phyloP scores from a whole-genome alignment of 2,113 vertebrate genomes.

The Macquaria australasica region DNA sequence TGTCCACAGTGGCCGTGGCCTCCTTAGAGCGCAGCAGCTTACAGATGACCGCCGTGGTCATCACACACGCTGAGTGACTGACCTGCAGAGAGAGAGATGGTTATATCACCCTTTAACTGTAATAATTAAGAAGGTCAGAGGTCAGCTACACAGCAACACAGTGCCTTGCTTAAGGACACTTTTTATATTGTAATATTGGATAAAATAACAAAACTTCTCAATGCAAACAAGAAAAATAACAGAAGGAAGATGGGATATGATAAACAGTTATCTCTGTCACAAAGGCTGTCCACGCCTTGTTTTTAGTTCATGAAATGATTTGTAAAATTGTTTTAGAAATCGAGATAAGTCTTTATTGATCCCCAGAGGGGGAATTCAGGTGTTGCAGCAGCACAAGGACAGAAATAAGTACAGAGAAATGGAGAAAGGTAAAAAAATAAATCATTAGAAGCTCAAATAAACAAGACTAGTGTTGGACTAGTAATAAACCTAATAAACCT shows the following conservation, averaged over 20 bases:
- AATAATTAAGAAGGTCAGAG: not conserved
- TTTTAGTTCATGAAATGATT: not conserved
- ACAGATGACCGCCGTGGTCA: constrained; percentile 96
- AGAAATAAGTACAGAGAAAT: too few relatives aligned
- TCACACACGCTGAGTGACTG: constrained; percentile 96
- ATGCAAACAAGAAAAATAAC: not conserved
- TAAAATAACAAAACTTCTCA: not conserved
- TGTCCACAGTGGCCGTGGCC: constrained; percentile 93
- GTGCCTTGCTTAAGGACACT: not conserved
- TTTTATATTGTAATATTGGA: not conserved
- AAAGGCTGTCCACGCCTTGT: not conserved
- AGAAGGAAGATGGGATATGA: not conserved
- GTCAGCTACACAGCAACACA: not conserved
- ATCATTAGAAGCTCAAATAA: not conserved
- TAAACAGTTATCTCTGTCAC: too few relatives aligned
- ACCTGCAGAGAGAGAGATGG: constrained; percentile 83
- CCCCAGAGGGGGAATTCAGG: too few relatives aligned
- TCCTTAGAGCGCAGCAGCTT: constrained; percentile 97
- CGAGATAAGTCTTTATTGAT: too few relatives aligned
- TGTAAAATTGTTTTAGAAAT: not conserved
- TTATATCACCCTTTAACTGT: not conserved
- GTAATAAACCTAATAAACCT: too few relatives aligned
- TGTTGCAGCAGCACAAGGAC: too few relatives aligned
- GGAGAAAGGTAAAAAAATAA: not conserved
- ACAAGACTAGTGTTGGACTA: not conserved